Percentiles rank a stretch among this genome's conserved stretches.
phyloP scores from a whole-genome alignment of 2,888 invertebrate species.

The Drosophila monieri region DNA sequence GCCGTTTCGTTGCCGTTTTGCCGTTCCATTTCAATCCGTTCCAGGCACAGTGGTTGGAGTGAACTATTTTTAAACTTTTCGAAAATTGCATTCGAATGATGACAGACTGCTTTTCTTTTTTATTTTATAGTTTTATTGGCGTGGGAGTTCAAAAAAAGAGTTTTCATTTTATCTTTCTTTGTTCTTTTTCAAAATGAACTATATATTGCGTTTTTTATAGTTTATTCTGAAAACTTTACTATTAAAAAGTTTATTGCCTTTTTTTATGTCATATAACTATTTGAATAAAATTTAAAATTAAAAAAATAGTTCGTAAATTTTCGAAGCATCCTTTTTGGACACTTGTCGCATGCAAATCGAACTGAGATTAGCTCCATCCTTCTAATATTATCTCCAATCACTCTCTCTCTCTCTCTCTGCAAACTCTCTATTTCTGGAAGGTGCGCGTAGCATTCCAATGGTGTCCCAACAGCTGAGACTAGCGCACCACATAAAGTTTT shows the following conservation, averaged over 20 bases:
- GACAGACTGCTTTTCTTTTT: not conserved
- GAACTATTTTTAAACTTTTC: conserved; percentile 22
- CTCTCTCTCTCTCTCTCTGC: not conserved
- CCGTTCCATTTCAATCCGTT: conserved; percentile 44
- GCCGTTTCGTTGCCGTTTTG: conserved; percentile 8
- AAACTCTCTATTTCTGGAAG: conserved; percentile 14
- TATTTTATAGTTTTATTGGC: not conserved
- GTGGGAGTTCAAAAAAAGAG: not conserved
- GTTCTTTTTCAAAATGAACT: not conserved
- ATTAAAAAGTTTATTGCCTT: not conserved
- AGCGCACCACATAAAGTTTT: conserved; percentile 33
- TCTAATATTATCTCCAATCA: not conserved
- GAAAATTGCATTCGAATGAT: not conserved
- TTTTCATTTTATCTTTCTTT: not conserved
- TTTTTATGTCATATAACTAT: too few relatives aligned
- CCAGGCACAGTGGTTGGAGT: conserved; percentile 57
- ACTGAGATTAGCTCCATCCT: not conserved
- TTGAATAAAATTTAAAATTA: not conserved
- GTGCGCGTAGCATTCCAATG: conserved; percentile 39
- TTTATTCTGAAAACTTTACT: not conserved
- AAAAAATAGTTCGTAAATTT: not conserved
- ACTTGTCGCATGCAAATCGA: conserved; percentile 68
- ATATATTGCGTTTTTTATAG: not conserved
- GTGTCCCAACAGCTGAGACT: conserved; percentile 41
- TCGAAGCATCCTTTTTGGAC: conserved; percentile 31